Percentiles rank a stretch among this genome's conserved stretches.
These are phyloP conservation scores for Coluber constrictor DNA, from an alignment of 2,797 vertebrate genomes.

Conservation along the genomic window DNA sequence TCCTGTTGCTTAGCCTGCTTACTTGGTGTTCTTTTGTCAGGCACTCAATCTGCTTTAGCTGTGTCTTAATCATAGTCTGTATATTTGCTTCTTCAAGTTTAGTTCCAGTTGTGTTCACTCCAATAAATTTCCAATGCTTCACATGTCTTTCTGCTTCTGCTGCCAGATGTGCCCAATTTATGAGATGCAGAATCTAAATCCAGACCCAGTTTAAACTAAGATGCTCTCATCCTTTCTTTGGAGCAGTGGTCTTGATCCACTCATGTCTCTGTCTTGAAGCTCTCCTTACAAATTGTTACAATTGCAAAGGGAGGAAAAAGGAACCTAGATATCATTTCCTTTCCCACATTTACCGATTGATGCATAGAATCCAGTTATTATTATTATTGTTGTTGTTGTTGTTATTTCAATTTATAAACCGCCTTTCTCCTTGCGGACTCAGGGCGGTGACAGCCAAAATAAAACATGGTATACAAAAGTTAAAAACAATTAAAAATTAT, in stretches of 20 bases:
- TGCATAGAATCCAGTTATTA: not conserved
- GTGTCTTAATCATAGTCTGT: conserved; percentile 40
- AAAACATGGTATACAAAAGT: no score
- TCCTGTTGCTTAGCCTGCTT: conserved; percentile 42
- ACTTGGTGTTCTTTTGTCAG: conserved; percentile 27
- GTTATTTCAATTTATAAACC: no score
- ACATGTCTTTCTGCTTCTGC: conserved; percentile 42
- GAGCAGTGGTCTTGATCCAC: conserved; percentile 31
- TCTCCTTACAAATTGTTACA: not conserved
- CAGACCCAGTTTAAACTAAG: conserved; percentile 59
- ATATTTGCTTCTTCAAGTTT: conserved; percentile 38
- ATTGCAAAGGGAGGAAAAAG: not conserved
- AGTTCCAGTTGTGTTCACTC: conserved; percentile 36
- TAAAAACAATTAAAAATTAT: no score
- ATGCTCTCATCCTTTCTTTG: conserved; percentile 40
- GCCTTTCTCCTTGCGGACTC: no score
- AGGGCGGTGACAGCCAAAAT: no score
- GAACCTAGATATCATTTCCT: not conserved
- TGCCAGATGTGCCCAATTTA: conserved; percentile 47
- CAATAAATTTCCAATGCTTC: conserved; percentile 36
- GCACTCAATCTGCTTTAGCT: conserved; percentile 44
- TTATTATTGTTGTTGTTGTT: no score
- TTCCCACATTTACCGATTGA: conserved; percentile 2
- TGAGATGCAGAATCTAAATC: conserved; percentile 48
- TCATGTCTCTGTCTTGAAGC: conserved; percentile 33